Conservation (phyloP, 1,140 invertebrate species). For the Nephila pilipes region DNA sequence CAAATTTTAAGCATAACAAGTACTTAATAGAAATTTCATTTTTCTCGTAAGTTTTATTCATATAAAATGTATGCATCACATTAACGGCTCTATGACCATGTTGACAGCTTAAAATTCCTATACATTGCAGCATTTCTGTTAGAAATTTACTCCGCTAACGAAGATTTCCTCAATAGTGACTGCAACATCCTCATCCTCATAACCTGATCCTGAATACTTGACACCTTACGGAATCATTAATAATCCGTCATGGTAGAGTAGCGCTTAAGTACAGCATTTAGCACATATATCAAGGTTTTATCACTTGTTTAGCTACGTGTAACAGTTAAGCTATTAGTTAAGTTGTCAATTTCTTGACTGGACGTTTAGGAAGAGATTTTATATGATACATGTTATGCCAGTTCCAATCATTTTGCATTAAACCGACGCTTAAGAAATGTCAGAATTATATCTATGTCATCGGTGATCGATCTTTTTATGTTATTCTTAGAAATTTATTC, state of each 20-base stretch:
- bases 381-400: constrained; percentile 32
- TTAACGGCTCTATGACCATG: background rate
- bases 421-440: background rate
- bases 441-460: too few species aligned
- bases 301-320: constrained; percentile 29
- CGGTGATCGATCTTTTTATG: too few species aligned
- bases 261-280: constrained; percentile 20
- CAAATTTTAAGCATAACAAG: too few species aligned
- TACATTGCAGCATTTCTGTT: background rate
- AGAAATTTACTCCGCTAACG: background rate
- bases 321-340: constrained; percentile 26
- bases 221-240: constrained; percentile 11
- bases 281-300: constrained; percentile 31
- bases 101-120: background rate
- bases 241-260: constrained; percentile 16
- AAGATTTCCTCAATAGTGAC: constrained; percentile 17
- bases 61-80: background rate
- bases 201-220: constrained; percentile 24
- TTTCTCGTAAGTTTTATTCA: too few species aligned
- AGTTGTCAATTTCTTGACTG: constrained; percentile 25
- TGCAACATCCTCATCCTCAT: background rate
- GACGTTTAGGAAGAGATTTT: constrained; percentile 9
- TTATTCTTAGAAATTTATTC: too few species aligned
- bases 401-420: background rate
- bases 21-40: too few species aligned